Conservation (phyloP, 2,888 invertebrate genomes). For the Rhamnusium bicolor region DNA sequence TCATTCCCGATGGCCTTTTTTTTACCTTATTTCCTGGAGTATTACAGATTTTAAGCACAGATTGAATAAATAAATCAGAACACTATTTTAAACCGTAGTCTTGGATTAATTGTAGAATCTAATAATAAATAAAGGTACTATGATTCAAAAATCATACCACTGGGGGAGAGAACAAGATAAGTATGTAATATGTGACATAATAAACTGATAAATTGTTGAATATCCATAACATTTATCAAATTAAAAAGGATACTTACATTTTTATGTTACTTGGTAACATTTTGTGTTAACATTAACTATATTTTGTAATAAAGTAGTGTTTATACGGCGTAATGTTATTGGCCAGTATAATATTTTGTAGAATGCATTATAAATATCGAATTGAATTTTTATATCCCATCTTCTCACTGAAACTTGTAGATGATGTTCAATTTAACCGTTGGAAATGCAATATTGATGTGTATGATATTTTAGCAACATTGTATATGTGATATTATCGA, state of each 20-base stretch:
- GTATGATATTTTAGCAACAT: conserved; percentile 50
- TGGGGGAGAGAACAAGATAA: neutral
- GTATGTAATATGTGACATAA: conserved; percentile 6
- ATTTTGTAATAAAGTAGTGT: conserved; percentile 33
- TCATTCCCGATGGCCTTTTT: too few species aligned
- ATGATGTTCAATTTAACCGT: conserved; percentile 36
- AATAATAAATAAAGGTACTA: too few species aligned
- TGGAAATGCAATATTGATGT: conserved; percentile 41
- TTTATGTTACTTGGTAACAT: conserved; percentile 21
- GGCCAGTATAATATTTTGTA: conserved; percentile 34
- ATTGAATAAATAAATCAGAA: neutral
- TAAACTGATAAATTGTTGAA: conserved; percentile 33
- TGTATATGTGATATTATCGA: conserved; percentile 53
- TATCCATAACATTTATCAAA: conserved; percentile 26
- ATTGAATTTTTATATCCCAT: conserved; percentile 38
- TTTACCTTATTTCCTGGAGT: too few species aligned
- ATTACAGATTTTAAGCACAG: too few species aligned
- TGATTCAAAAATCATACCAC: neutral
- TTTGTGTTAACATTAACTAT: conserved; percentile 30
- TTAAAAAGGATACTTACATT: conserved; percentile 15
- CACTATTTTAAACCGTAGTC: too few species aligned
- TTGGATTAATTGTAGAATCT: too few species aligned
- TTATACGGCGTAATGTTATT: conserved; percentile 30
- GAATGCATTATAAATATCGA: conserved; percentile 39
- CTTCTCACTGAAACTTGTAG: conserved; percentile 32